Evolutionary conservation across 2,888 invertebrate genomes (phyloP).

Genomic region (Callyntrura sp.): DNA sequence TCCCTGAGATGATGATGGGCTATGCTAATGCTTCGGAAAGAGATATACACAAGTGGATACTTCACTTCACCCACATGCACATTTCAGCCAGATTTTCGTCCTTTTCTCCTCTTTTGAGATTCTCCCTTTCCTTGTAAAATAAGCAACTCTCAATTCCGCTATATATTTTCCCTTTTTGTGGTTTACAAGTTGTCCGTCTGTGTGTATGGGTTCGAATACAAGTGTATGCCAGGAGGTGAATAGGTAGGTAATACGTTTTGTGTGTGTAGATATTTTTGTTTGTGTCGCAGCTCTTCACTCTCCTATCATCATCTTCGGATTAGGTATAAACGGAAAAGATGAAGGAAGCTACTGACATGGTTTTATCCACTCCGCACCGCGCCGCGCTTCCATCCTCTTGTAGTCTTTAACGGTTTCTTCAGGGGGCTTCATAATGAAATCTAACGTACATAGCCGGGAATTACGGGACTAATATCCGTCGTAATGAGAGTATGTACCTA

Average conservation of each 20-base stretch:
- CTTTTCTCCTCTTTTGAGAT: conserved; percentile 48
- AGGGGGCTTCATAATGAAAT: conserved; percentile 29
- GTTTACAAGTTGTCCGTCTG: conserved; percentile 37
- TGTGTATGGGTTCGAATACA: not conserved
- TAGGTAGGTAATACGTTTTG: not conserved
- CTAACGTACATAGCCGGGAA: conserved; percentile 18
- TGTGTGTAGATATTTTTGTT: conserved; percentile 33
- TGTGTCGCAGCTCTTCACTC: conserved; percentile 3
- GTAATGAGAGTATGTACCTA: not conserved
- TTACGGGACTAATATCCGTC: not conserved
- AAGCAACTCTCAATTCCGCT: not conserved
- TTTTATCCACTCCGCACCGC: not conserved
- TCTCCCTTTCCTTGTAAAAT: conserved; percentile 28
- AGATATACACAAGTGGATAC: conserved; percentile 71
- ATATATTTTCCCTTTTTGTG: not conserved
- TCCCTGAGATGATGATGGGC: conserved; percentile 56
- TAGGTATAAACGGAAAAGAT: conserved; percentile 5
- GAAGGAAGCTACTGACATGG: conserved; percentile 10
- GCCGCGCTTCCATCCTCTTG: not conserved
- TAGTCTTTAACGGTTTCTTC: not conserved
- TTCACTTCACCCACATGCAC: conserved; percentile 46
- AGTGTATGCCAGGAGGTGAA: too few species aligned
- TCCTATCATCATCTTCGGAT: conserved; percentile 37
- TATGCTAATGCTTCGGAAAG: conserved; percentile 61
- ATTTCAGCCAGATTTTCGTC: conserved; percentile 72